phyloP scores from a whole-genome alignment of 1,140 invertebrate species.

The Sesamia nonagrioides region DNA sequence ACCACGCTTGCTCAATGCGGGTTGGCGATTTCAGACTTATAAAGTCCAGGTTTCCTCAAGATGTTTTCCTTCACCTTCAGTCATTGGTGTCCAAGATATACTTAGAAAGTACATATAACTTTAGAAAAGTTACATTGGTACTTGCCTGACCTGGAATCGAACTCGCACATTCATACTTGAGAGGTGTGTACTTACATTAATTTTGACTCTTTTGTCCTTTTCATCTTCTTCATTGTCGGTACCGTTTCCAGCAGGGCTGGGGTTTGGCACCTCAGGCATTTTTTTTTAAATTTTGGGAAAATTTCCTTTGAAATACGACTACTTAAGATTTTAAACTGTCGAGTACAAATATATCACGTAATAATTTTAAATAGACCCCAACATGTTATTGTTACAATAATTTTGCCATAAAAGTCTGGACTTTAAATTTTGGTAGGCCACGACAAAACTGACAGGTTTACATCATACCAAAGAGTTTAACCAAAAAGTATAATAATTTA shows the following conservation, averaged over 20 bases:
- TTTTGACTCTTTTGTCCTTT: conserved; percentile 79
- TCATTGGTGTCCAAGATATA: no score
- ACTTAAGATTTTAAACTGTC: conserved; percentile 26
- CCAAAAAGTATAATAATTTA: no score
- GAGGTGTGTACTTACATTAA: conserved; percentile 64
- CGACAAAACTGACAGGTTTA: conserved; percentile 27
- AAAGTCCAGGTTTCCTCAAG: no score
- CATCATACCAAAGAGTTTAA: background rate
- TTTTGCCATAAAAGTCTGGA: conserved; percentile 34
- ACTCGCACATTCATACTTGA: no score
- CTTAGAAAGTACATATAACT: no score
- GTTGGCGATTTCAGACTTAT: no score
- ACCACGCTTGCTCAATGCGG: no score
- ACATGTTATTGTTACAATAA: conserved; percentile 20
- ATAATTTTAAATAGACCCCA: conserved; percentile 1
- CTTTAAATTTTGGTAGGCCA: conserved; percentile 47
- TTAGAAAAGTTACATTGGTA: no score
- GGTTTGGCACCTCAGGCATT: background rate
- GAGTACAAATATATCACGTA: background rate
- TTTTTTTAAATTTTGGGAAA: background rate
- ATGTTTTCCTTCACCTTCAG: no score
- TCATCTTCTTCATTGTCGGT: conserved; percentile 55
- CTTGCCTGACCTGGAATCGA: no score
- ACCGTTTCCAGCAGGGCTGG: background rate
- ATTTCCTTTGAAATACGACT: background rate